Conservation (phyloP, 2,113 vertebrate genomes). For the Paramormyrops kingsleyae region DNA sequence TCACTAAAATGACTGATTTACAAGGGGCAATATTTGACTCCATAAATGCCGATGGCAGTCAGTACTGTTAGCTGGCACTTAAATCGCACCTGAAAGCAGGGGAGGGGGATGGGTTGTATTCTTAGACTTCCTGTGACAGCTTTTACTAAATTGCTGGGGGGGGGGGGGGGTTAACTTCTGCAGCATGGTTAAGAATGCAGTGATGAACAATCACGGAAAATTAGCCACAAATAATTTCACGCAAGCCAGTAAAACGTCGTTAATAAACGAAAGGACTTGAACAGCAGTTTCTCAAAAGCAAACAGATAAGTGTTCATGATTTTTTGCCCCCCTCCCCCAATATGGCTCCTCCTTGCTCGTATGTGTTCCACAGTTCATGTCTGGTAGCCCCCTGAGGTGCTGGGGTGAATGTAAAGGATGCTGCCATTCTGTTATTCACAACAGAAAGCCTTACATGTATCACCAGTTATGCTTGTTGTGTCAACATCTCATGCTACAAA, state of each 20-base stretch:
- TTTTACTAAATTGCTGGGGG: neutral
- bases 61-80: neutral
- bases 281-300: neutral
- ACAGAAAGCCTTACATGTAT: neutral
- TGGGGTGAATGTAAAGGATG: neutral
- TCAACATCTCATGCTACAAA: neutral
- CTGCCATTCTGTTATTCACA: neutral
- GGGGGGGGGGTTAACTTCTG: neutral
- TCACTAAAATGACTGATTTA: constrained; percentile 65
- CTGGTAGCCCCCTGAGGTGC: neutral
- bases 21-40: neutral
- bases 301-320: neutral
- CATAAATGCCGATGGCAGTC: constrained; percentile 3
- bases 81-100: neutral
- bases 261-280: neutral
- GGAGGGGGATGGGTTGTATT: neutral
- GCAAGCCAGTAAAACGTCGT: neutral
- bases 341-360: neutral
- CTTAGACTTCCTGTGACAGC: neutral
- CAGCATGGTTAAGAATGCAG: neutral
- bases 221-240: neutral
- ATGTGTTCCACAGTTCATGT: neutral
- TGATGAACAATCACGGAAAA: neutral
- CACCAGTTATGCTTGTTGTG: neutral
- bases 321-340: neutral